phyloP scores from a whole-genome alignment of 2,888 invertebrate species.

The Empis stercorea region DNA sequence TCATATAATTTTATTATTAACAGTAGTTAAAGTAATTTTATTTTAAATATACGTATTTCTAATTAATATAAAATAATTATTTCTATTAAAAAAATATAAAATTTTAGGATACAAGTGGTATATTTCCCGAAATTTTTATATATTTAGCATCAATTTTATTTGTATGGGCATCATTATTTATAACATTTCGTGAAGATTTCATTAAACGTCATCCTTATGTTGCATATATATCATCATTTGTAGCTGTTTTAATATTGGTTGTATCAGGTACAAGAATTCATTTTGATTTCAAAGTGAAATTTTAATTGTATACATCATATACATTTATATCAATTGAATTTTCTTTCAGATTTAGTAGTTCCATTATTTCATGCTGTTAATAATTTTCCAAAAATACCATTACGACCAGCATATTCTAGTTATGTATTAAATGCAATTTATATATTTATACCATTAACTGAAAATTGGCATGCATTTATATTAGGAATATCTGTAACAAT shows the following conservation, averaged over 20 bases:
- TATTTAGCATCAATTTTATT: constrained; percentile 26
- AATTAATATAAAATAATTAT: not conserved
- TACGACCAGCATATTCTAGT: constrained; percentile 58
- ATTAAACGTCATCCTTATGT: constrained; percentile 33
- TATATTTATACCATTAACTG: constrained; percentile 69
- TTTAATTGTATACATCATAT: no score
- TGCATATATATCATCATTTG: constrained; percentile 33
- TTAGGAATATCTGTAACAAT: constrained; percentile 56
- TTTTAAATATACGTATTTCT: not conserved
- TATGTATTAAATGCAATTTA: constrained; percentile 67
- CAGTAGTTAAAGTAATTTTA: constrained; percentile 33
- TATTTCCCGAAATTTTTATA: constrained; percentile 29
- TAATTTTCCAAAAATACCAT: constrained; percentile 33
- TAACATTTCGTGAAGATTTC: constrained; percentile 30
- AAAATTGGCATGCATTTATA: constrained; percentile 54
- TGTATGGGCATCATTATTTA: constrained; percentile 29
- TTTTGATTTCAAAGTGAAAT: no score
- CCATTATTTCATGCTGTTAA: constrained; percentile 49
- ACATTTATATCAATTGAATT: no score
- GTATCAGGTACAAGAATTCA: constrained; percentile 35
- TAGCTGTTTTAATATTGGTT: constrained; percentile 40
- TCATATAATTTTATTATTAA: constrained; percentile 46
- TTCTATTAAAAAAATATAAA: not conserved
- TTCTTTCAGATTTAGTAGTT: constrained; percentile 50
- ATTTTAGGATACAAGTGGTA: constrained; percentile 21